These are phyloP conservation scores for Thecophora atra DNA, from an alignment of 2,888 invertebrate species.

Conservation along the genomic window DNA sequence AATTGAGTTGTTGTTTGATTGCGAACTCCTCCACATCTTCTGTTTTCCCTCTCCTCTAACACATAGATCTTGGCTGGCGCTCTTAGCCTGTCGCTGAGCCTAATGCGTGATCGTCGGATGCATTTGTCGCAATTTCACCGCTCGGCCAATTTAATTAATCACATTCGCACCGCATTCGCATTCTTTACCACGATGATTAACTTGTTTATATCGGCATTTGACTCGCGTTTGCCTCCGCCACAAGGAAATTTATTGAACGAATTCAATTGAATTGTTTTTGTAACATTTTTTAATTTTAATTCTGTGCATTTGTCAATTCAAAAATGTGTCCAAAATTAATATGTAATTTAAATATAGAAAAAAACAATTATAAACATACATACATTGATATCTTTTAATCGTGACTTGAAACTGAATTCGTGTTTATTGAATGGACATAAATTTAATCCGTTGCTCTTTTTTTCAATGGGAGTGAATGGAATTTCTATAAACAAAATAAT, in stretches of 20 bases:
- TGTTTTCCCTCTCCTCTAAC: background rate
- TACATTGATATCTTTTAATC: background rate
- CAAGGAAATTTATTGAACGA: constrained; percentile 53
- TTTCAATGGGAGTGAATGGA: background rate
- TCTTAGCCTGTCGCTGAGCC: constrained; percentile 77
- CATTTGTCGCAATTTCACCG: constrained; percentile 75
- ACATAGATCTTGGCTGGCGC: constrained; percentile 78
- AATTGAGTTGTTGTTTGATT: constrained; percentile 17
- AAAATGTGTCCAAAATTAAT: no score
- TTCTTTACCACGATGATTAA: constrained; percentile 80
- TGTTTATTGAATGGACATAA: no score
- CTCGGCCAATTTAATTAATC: constrained; percentile 77
- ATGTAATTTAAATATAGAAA: background rate
- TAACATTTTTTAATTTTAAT: no score
- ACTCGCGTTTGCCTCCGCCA: constrained; percentile 69
- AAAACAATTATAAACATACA: background rate
- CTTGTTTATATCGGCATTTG: constrained; percentile 80
- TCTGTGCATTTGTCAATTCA: no score
- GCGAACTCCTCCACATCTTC: constrained; percentile 40
- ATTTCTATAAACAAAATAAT: background rate
- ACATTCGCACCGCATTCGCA: constrained; percentile 75
- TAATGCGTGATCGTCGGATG: constrained; percentile 80
- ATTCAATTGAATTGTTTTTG: constrained; percentile 5
- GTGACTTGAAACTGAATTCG: background rate
- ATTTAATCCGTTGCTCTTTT: no score